Base-by-base conservation (phyloP, 2,113 vertebrate genomes). In the Cephalopholis sonnerati region DNA sequence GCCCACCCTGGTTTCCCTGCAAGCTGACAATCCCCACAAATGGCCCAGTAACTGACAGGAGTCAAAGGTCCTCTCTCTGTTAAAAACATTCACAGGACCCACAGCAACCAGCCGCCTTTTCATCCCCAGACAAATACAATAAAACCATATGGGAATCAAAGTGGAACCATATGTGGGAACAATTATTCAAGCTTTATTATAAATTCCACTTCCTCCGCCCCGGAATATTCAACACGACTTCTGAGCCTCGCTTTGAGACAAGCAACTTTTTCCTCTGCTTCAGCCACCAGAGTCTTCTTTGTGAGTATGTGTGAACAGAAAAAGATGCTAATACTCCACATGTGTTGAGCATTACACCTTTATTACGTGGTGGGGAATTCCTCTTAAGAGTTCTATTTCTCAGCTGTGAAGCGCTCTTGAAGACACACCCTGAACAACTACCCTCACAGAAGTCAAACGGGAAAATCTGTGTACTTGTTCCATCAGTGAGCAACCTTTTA, bases 101-200 rank as follows among this genome's bases (percentile, higher is more conserved):
- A 67, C 53, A 59, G 64, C 61, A 64, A 74, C 65, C 58, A 76
- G 77, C 53, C 29, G 68, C 82, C 66, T 75, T 82, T 81, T 51
- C 69, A 64, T 51, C 77, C 51, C 63, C 77, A 87, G 76, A 89
- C 83, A 79, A 70, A 77, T 67, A 73, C 80, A 85, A 81, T 78
- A 86, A 92, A 93, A 91, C 78, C 88, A 91, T 86, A 86, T 85
- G 87, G 73, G 74, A 74, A 87, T 82, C 44, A 73, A 86, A 92
- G 85, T 74, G 24, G 80, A 93, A 89, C 77, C 88, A 92, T 77
- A 90, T 90, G 91, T 90, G 71, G 77, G 65, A 86, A 82, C 66
- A 79, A 79, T 74, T 83, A 85, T 87, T 87, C 29, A 29, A 55
- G 75, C 79, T 85, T 85, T 79, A 88, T 84, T 84, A 81, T 79